These are phyloP conservation scores for Napeogenes sylphis DNA, from an alignment of 2,888 invertebrate genomes.

Conservation along the genomic window DNA sequence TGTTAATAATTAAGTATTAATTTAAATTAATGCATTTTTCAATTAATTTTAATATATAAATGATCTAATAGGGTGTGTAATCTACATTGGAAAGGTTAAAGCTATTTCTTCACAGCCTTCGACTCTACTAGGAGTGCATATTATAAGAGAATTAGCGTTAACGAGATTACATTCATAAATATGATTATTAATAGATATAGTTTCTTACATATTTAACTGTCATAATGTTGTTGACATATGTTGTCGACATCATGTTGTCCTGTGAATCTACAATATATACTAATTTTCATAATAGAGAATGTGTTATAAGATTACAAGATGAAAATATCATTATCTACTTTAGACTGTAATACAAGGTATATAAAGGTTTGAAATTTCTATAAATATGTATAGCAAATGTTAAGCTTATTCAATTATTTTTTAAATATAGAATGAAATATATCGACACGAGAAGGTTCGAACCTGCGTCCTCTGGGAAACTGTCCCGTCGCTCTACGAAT, in stretches of 20 bases:
- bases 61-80: constrained; percentile 32
- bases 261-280: not conserved
- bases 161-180: not conserved
- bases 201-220: too few species aligned
- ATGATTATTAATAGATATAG: too few species aligned
- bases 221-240: too few species aligned
- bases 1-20: too few species aligned
- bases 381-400: too few species aligned
- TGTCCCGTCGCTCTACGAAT: too few species aligned
- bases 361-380: not conserved
- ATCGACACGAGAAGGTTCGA: too few species aligned
- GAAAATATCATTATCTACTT: not conserved
- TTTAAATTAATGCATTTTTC: constrained; percentile 17
- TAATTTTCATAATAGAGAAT: not conserved
- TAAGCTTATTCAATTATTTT: too few species aligned
- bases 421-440: too few species aligned
- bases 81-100: constrained; percentile 71
- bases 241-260: not conserved
- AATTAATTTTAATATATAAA: constrained; percentile 15
- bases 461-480: too few species aligned
- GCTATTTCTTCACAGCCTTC: constrained; percentile 75
- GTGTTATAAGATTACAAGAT: not conserved
- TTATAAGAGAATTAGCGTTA: constrained; percentile 16
- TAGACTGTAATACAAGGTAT: not conserved
- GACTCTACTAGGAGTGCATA: constrained; percentile 61